Evolutionary conservation across 1,140 invertebrate genomes (phyloP), one percentile per base, ranked within the genome.

Genomic region (Drosophila albomicans): DNA sequence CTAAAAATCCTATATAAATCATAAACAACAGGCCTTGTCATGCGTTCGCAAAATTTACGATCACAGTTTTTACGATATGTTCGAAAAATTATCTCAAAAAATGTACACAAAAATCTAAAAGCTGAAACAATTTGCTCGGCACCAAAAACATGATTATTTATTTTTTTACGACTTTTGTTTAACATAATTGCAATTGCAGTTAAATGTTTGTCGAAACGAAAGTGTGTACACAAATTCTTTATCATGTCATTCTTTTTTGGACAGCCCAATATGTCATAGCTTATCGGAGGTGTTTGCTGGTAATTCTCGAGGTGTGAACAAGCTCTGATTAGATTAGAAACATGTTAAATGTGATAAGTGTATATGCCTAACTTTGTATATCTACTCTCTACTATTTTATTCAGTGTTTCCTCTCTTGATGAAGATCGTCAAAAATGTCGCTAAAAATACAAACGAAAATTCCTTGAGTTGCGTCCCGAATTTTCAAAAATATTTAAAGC

Each of bases 1-100:
- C 35, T 73, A 66, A 80, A 35, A 51, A 25, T 58, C 11, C 32
- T 35, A 66, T 49, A 85, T 86, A 85, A 85, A 85, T 85, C 82
- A 85, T 78, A 75, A 78, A 71, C 54, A 84, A 84, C 65, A 38
- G 11, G 32, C n/a, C 78, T 30, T 77, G 76, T 73, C 81, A 25
- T 68, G 67, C 13, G 32, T 28, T 49, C 32, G 65, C 28, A 69
- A 65, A 65, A 75, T 85, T 86, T 81, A 86, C 81, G 81, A 75
- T 32, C 48, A 15, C n/a, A 16, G 32, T 78, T 70, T 85, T 86
- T 65, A 78, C 71, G 62, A 68, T 11, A 20, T 85, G 78, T 78
- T 64, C 49, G 48, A 67, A 68, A 56, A 79, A 78, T 74, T 67
- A 75, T 52, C 56, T 64, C 54, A 65, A 68, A 48, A 67, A 11